A percentile compares a stretch with the other conserved stretches of the same genome.
Evolutionary conservation across 2,113 vertebrate genomes (phyloP).

Genomic region (Bubalus kerabau): DNA sequence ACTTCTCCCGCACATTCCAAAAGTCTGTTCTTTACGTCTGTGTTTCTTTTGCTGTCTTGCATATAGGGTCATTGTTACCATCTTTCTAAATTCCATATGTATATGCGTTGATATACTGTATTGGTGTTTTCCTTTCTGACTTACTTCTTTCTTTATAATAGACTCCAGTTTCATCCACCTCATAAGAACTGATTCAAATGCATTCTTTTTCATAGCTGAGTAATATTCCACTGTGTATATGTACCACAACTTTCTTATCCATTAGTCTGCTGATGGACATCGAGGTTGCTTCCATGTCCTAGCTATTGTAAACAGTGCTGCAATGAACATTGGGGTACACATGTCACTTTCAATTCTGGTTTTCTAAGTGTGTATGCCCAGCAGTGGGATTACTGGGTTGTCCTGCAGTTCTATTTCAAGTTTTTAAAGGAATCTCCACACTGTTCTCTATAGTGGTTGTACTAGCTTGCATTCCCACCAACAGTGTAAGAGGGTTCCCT

Average conservation of each 20-base stretch:
- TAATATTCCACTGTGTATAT: background rate
- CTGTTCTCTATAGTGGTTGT: background rate
- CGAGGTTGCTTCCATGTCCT: background rate
- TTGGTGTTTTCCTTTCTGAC: background rate
- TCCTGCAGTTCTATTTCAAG: background rate
- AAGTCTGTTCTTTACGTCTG: background rate
- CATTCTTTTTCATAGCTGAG: background rate
- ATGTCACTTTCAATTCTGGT: background rate
- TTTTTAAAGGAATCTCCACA: background rate
- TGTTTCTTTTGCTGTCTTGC: background rate
- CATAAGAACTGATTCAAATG: background rate
- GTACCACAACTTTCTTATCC: background rate
- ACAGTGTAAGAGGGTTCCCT: background rate
- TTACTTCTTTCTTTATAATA: background rate
- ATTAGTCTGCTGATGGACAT: background rate
- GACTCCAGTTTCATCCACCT: background rate
- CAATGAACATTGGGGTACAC: rapidly evolving
- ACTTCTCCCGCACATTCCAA: background rate
- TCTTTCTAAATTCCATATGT: background rate
- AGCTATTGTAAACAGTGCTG: background rate
- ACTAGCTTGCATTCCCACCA: background rate
- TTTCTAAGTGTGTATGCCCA: background rate
- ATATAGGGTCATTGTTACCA: background rate
- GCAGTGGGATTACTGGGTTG: background rate
- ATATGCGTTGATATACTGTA: background rate